Conservation (phyloP, 1,140 invertebrate species). For the Streblospio benedicti region DNA sequence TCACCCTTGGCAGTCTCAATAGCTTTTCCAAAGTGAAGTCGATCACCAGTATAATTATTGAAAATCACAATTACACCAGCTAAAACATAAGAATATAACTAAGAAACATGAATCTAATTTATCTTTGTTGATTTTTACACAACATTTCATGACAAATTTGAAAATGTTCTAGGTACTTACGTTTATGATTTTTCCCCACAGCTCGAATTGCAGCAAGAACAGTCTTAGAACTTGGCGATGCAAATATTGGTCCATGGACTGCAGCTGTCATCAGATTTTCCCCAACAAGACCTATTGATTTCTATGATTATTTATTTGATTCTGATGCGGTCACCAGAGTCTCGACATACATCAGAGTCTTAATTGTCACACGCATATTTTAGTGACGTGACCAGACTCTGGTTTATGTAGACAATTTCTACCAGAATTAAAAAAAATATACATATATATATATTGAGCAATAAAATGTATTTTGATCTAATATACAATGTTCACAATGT, state of each 20-base stretch:
- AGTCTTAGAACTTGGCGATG: constrained; percentile 64
- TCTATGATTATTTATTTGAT: background rate
- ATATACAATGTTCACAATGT: background rate
- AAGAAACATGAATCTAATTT: background rate
- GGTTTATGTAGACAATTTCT: background rate
- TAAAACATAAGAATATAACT: background rate
- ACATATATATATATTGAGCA: background rate
- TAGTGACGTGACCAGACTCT: background rate
- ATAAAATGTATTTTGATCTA: background rate
- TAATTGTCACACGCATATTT: background rate
- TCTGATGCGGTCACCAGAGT: background rate
- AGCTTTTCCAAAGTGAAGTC: constrained; percentile 78
- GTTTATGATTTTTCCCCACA: constrained; percentile 34
- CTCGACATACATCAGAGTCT: background rate
- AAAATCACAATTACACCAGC: constrained; percentile 63
- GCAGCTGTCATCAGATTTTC: constrained; percentile 65
- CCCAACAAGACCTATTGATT: constrained; percentile 60
- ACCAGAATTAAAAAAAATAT: background rate
- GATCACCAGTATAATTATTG: constrained; percentile 79
- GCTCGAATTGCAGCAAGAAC: constrained; percentile 60
- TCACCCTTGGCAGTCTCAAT: constrained; percentile 60
- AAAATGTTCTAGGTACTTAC: background rate
- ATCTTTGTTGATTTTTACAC: background rate
- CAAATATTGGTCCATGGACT: constrained; percentile 67
- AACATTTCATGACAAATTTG: background rate